Evolutionary conservation across 2,113 vertebrate species (phyloP), one percentile per base, ranked within the genome.

Genomic region (Lepus europaeus): DNA sequence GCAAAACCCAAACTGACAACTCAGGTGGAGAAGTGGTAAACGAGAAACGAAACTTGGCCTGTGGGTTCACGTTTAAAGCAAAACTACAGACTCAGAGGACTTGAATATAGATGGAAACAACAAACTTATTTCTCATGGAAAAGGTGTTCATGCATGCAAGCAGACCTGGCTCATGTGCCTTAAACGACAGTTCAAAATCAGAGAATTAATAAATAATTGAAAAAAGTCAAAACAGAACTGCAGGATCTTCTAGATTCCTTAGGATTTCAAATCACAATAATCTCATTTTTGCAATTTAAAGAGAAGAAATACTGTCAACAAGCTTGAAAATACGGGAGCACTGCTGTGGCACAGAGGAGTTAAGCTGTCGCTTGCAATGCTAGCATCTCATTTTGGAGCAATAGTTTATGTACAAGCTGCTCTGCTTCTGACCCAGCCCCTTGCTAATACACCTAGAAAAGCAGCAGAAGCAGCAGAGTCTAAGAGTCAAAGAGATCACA

Each of bases 1-100:
- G 49, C 93, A 96, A 97, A 95, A 96, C 33, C 94, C 96, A 97
- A 96, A 97, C 94, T 93, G 59, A 95, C 82, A 78, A 53, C 76
- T 95, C 89, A 91, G 82, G 83, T 36, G 66, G 79, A 95, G 90
- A 97, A 87, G 29, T 77, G 31, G 76, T 83, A 96, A 96, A 89
- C 72, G 85, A 95, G 95, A 97, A 96, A 93, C 4, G 88, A 97
- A 97, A 97, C 94, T 86, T 80, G 9, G 7, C 25, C 83, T 94
- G 72, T 69, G 86, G 97, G 94, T 95, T 97, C n/a, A 83, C 66
- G 91, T 95, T 89, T 93, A 87, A 94, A 90, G 86, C 61, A 90
- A 93, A 96, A 93, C 82, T 68, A 68, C 31, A 79, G 80, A 94
- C 87, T 92, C 66, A 63, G 64, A 89, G 69, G 14, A 79, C 22